These are phyloP conservation scores for Cyclophora albipunctata DNA, from an alignment of 2,888 invertebrate species.

Conservation along the genomic window DNA sequence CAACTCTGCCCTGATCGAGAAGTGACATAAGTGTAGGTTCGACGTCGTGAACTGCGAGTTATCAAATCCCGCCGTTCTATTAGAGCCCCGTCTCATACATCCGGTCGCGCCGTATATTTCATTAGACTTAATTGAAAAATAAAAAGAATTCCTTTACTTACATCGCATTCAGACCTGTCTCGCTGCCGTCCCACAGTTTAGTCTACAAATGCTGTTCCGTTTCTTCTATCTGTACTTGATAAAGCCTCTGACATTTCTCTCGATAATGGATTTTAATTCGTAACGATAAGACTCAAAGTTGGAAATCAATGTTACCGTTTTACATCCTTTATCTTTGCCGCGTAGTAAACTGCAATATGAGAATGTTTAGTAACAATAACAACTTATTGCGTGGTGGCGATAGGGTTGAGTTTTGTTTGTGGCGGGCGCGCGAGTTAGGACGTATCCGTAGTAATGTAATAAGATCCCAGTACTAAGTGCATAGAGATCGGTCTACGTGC, in stretches of 20 bases:
- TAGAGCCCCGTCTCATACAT: conserved; percentile 24
- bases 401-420: conserved; percentile 21
- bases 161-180: conserved; percentile 49
- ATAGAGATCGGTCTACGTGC: conserved; percentile 67
- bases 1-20: too few relatives aligned
- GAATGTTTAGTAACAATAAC: conserved; percentile 12
- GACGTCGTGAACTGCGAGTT: conserved; percentile 7
- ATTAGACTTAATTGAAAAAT: conserved; percentile 62
- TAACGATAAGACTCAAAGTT: conserved; percentile 19
- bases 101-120: conserved; percentile 38
- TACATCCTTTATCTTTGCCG: conserved; percentile 26
- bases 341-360: conserved; percentile 20
- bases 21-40: too few relatives aligned
- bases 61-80: conserved; percentile 14
- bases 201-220: conserved; percentile 47
- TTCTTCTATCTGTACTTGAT: conserved; percentile 12
- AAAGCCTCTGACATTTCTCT: conserved; percentile 8
- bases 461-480: conserved; percentile 57
- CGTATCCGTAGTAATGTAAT: conserved; percentile 19
- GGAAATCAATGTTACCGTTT: conserved; percentile 15
- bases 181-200: conserved; percentile 52
- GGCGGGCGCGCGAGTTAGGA: conserved; percentile 17
- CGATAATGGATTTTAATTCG: conserved; percentile 17
- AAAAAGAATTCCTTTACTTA: conserved; percentile 59
- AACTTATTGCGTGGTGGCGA: conserved; percentile 16